Evolutionary conservation across 1,140 invertebrate genomes (phyloP).

Genomic region (Neodiprion fabricii): DNA sequence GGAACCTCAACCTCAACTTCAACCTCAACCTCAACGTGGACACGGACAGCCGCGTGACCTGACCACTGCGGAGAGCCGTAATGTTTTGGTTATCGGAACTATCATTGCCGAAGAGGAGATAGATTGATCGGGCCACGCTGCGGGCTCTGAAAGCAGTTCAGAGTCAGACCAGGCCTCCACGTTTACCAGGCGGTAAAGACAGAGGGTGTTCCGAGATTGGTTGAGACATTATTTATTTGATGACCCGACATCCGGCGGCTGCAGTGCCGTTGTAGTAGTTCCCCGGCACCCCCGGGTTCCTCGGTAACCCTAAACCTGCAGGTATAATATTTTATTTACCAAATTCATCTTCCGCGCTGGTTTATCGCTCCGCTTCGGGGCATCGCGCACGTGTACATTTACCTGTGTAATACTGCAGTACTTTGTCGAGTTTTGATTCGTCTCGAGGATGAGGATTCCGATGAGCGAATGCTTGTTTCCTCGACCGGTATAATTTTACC

Average conservation of each 20-base stretch:
- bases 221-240: neutral
- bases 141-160: neutral
- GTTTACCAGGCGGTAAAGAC: neutral
- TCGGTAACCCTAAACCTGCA: neutral
- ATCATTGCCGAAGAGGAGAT: neutral
- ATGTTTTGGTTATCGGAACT: constrained; percentile 3
- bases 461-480: no score
- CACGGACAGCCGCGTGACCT: neutral
- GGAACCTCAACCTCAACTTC: no score
- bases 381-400: neutral
- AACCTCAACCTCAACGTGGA: neutral
- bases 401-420: no score
- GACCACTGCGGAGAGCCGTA: neutral
- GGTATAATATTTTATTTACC: neutral
- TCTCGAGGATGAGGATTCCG: no score
- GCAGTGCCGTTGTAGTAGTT: neutral
- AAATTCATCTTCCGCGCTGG: neutral
- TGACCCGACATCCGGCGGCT: neutral
- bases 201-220: neutral
- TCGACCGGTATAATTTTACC: no score
- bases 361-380: neutral
- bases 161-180: neutral
- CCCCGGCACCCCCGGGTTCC: neutral
- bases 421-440: no score
- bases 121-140: neutral